Percentiles rank a stretch among this genome's conserved stretches.
Conservation (phyloP, 23 tunicate species). For the Styela plicata region DNA sequence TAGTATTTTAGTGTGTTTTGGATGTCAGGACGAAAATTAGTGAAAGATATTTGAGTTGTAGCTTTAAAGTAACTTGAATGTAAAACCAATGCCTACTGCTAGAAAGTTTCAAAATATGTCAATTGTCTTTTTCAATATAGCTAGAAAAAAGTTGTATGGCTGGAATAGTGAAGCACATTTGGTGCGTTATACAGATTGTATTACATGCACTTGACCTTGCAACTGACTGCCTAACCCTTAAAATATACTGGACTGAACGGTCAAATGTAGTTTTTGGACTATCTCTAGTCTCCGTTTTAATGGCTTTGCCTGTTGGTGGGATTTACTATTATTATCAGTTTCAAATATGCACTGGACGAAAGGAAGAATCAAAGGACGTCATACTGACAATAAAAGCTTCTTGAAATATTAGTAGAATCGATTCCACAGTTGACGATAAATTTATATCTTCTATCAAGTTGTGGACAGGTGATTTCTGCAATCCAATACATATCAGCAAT, state of each 20-base stretch:
- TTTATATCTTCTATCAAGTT: constrained; percentile 6
- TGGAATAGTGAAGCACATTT: neutral
- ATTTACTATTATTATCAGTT: neutral
- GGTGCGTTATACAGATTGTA: constrained; percentile 16
- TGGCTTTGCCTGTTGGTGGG: constrained; percentile 14
- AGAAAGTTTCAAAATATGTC: too few species aligned
- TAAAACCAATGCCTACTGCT: too few species aligned
- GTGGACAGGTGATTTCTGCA: neutral
- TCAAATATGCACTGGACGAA: constrained; percentile 11
- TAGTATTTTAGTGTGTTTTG: too few species aligned
- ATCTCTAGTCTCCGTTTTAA: neutral
- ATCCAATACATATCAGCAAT: constrained; percentile 23
- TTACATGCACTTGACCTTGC: neutral
- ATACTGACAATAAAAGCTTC: constrained; percentile 1
- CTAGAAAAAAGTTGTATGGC: too few species aligned
- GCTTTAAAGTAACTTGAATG: too few species aligned
- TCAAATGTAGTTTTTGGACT: constrained; percentile 8
- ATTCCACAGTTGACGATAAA: constrained; percentile 18
- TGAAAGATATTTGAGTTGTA: too few species aligned
- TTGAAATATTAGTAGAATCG: constrained; percentile 19
- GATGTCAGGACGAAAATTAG: too few species aligned
- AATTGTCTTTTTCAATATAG: too few species aligned
- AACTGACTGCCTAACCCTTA: constrained; percentile 20
- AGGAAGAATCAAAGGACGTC: neutral
- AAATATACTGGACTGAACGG: constrained; percentile 7